Evolutionary conservation across 1,140 invertebrate genomes (phyloP).

Genomic region (Anadara kagoshimensis): DNA sequence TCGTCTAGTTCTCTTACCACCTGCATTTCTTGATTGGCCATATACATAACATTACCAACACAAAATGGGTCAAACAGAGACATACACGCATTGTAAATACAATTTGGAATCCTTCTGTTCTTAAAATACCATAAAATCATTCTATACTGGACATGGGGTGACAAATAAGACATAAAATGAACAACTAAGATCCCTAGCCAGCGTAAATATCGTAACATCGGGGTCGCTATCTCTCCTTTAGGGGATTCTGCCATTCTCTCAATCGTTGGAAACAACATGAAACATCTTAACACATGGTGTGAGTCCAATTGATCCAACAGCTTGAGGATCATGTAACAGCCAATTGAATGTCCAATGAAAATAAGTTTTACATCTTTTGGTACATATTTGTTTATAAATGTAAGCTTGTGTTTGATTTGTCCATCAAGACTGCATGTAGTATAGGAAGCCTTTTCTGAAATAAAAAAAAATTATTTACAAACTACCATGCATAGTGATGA

Average conservation of each 20-base stretch:
- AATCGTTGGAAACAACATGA: slow-evolving; percentile 88
- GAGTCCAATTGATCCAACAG: slow-evolving; percentile 77
- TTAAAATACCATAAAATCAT: slow-evolving; percentile 65
- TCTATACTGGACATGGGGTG: slow-evolving; percentile 67
- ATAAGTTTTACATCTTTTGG: slow-evolving; percentile 79
- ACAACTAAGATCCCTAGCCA: slow-evolving; percentile 77
- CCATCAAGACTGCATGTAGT: slow-evolving; percentile 81
- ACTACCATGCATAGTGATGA: too few species aligned
- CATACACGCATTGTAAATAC: slow-evolving; percentile 63
- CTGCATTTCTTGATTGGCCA: slow-evolving; percentile 74
- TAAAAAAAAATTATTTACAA: background rate
- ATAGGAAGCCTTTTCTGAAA: slow-evolving; percentile 57
- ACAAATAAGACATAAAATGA: slow-evolving; percentile 79
- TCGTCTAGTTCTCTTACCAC: slow-evolving; percentile 70
- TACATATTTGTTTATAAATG: slow-evolving; percentile 84
- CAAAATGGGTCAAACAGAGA: slow-evolving; percentile 68
- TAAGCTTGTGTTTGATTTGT: slow-evolving; percentile 87
- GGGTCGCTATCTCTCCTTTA: slow-evolving; percentile 78
- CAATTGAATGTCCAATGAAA: slow-evolving; percentile 90
- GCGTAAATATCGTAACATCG: slow-evolving; percentile 76
- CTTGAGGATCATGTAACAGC: slow-evolving; percentile 86
- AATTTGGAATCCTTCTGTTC: slow-evolving; percentile 60
- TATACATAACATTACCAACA: slow-evolving; percentile 73
- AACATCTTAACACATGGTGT: slow-evolving; percentile 58
- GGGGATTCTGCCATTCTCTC: slow-evolving; percentile 84